Percentiles rank a stretch among this genome's conserved stretches.
Conservation (phyloP, 2,888 invertebrate species). For the Cryptocephalus moraei region DNA sequence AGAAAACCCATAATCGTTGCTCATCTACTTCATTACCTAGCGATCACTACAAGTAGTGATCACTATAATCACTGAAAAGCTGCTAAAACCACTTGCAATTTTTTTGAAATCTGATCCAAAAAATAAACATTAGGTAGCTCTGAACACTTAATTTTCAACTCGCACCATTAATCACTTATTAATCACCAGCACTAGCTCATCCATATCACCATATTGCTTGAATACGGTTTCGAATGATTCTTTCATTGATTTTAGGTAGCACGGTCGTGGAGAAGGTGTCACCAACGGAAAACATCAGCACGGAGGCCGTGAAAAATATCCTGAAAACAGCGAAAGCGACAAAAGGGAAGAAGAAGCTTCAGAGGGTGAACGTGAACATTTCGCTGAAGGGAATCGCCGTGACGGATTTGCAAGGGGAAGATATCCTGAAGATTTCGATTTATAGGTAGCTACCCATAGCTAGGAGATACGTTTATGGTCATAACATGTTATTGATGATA, state of each 20-base stretch:
- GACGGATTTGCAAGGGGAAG: constrained; percentile 58
- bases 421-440: constrained; percentile 69
- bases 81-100: too few relatives aligned
- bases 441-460: constrained; percentile 71
- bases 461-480: constrained; percentile 12
- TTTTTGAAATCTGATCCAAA: too few relatives aligned
- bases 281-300: constrained; percentile 59
- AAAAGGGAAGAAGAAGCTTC: constrained; percentile 48
- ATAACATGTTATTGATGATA: too few relatives aligned
- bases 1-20: too few relatives aligned
- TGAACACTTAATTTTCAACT: too few relatives aligned
- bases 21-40: too few relatives aligned
- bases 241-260: constrained; percentile 38
- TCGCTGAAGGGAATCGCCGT: constrained; percentile 69
- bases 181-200: too few relatives aligned
- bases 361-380: constrained; percentile 60
- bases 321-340: constrained; percentile 52
- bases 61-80: too few relatives aligned
- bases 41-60: too few relatives aligned
- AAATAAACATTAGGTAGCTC: too few relatives aligned
- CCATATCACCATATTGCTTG: too few relatives aligned
- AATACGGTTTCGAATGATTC: background rate
- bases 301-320: constrained; percentile 72
- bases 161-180: too few relatives aligned
- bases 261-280: constrained; percentile 58